Conservation (phyloP, 1,140 invertebrate genomes). For the Achroia grisella region DNA sequence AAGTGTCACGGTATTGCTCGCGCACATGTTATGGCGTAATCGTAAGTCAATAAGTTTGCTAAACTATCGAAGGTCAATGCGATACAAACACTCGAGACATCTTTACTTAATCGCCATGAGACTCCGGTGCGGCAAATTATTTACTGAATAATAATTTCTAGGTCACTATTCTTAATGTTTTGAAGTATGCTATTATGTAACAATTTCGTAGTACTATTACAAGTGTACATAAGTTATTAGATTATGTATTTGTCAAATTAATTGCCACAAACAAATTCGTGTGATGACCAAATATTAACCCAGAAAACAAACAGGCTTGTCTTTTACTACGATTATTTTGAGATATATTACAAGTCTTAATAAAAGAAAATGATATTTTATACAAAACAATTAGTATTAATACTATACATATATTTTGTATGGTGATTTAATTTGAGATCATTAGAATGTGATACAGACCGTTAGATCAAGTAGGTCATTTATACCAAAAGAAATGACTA, state of each 20-base stretch:
- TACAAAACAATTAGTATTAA: too few species aligned
- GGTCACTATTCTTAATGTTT: constrained; percentile 28
- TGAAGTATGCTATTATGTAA: too few species aligned
- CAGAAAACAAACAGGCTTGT: constrained; percentile 6
- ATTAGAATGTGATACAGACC: too few species aligned
- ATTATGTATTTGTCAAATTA: neutral
- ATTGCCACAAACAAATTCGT: neutral
- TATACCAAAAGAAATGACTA: too few species aligned
- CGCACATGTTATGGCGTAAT: constrained; percentile 57
- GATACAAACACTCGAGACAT: constrained; percentile 53
- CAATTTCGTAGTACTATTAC: too few species aligned
- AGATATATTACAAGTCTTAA: too few species aligned
- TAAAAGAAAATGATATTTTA: too few species aligned
- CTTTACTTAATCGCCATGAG: constrained; percentile 44
- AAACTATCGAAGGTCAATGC: constrained; percentile 66
- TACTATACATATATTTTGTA: too few species aligned
- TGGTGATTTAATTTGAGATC: too few species aligned
- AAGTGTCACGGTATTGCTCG: constrained; percentile 31
- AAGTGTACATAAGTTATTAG: too few species aligned
- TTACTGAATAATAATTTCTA: constrained; percentile 50
- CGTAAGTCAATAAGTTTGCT: constrained; percentile 64
- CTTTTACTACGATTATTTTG: too few species aligned
- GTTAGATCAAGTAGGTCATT: too few species aligned
- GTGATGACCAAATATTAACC: constrained; percentile 8
- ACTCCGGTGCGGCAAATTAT: constrained; percentile 40